These are phyloP conservation scores for Epinotia nisella DNA, from an alignment of 2,888 invertebrate genomes.

Conservation along the genomic window DNA sequence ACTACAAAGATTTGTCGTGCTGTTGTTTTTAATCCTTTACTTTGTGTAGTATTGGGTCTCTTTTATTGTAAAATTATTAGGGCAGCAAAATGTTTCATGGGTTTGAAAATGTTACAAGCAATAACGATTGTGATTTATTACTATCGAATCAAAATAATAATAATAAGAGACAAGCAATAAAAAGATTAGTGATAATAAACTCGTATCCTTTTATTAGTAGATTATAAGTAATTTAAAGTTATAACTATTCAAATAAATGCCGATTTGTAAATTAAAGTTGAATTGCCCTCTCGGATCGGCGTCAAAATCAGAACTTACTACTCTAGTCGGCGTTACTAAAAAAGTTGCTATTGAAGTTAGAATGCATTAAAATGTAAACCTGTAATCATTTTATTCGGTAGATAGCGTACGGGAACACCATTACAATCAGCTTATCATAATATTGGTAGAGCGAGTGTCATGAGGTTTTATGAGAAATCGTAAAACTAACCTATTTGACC, in stretches of 20 bases:
- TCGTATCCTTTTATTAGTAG: not conserved
- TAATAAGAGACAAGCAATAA: slow-evolving; percentile 2
- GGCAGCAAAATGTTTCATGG: slow-evolving; percentile 24
- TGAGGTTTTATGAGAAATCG: slow-evolving; percentile 40
- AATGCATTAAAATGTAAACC: slow-evolving; percentile 19
- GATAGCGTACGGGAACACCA: slow-evolving; percentile 28
- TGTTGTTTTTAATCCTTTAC: slow-evolving; percentile 76
- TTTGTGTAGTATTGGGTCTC: slow-evolving; percentile 42
- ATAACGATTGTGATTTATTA: slow-evolving; percentile 20
- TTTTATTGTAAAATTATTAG: slow-evolving; percentile 31
- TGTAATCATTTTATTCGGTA: slow-evolving; percentile 28
- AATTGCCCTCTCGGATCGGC: slow-evolving; percentile 14
- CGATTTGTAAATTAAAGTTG: not conserved
- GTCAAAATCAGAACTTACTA: not conserved
- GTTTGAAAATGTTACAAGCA: slow-evolving; percentile 16
- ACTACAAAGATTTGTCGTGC: slow-evolving; percentile 75
- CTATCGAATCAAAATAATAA: not conserved
- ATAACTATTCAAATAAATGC: not conserved
- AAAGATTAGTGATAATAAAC: not conserved
- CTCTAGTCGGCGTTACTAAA: slow-evolving; percentile 19
- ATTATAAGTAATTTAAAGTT: not conserved
- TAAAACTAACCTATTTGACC: slow-evolving; percentile 40
- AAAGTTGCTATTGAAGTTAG: slow-evolving; percentile 8
- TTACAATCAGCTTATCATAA: slow-evolving; percentile 41
- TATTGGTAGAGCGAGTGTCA: slow-evolving; percentile 32